phyloP scores from a whole-genome alignment of 2,113 vertebrate species.

The Daboia siamensis region DNA sequence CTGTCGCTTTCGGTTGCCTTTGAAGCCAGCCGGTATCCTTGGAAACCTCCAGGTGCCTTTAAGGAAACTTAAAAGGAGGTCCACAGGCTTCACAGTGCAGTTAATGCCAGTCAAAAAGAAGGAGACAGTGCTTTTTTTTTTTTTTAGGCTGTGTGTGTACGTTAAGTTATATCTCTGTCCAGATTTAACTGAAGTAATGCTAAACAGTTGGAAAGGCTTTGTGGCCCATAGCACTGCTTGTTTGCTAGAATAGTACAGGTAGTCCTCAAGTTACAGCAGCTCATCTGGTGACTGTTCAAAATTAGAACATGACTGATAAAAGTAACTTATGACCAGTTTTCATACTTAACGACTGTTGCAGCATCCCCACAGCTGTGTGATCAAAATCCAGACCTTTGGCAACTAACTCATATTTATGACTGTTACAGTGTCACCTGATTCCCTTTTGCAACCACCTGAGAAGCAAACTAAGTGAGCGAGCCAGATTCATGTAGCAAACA shows the following conservation, averaged over 20 bases:
- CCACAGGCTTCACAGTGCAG: background rate
- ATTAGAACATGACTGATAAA: background rate
- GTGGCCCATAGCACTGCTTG: background rate
- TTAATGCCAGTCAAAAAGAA: background rate
- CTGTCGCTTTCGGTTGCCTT: background rate
- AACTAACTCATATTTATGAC: background rate
- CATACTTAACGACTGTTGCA: background rate
- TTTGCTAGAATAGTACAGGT: too few species aligned
- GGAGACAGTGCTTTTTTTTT: background rate
- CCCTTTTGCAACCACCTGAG: background rate
- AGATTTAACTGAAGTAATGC: background rate
- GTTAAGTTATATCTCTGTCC: constrained; percentile 22
- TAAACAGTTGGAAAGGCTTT: background rate
- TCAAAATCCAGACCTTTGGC: background rate
- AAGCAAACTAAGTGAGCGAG: fast-evolving
- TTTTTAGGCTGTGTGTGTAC: background rate
- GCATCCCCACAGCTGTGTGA: background rate
- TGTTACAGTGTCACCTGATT: background rate
- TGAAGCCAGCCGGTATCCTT: background rate
- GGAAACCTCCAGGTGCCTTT: background rate
- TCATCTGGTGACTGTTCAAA: fast-evolving
- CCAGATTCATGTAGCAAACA: background rate
- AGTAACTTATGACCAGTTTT: background rate
- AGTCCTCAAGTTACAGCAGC: background rate
- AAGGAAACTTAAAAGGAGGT: background rate